These are phyloP conservation scores for Apus apus DNA, from an alignment of 2,113 vertebrate genomes.

Conservation along the genomic window DNA sequence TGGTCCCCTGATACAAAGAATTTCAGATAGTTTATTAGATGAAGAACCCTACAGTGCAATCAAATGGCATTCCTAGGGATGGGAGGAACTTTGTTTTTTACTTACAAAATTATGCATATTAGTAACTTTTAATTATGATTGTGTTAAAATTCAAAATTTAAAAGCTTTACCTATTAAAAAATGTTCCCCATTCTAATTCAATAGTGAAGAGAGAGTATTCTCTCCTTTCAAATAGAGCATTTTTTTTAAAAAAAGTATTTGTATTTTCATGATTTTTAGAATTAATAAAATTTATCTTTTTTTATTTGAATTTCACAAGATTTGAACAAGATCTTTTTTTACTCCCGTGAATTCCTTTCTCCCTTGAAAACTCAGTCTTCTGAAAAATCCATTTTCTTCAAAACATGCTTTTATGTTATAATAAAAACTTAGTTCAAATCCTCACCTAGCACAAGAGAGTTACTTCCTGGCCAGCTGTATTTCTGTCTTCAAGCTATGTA, in stretches of 20 bases:
- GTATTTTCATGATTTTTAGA: neutral
- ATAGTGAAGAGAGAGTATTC: neutral
- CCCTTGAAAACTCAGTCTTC: neutral
- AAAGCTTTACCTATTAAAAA: neutral
- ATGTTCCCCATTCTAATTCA: neutral
- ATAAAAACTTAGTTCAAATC: neutral
- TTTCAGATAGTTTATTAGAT: neutral
- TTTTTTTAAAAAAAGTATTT: neutral
- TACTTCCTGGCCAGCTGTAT: neutral
- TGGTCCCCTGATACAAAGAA: neutral
- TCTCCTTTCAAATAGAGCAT: neutral
- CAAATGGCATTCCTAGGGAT: neutral
- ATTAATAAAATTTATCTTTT: neutral
- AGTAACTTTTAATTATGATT: neutral
- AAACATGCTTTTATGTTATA: neutral
- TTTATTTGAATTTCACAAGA: neutral
- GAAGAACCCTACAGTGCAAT: neutral
- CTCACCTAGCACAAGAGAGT: neutral
- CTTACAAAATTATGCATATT: neutral
- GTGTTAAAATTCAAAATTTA: neutral
- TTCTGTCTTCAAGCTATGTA: neutral
- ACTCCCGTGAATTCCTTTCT: neutral
- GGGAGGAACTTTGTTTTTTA: neutral
- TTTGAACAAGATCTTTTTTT: neutral
- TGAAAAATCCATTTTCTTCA: neutral